Evolutionary conservation across 2,113 vertebrate genomes (phyloP), one percentile per base, ranked within the genome.

Genomic region (Tachysurus fulvidraco): DNA sequence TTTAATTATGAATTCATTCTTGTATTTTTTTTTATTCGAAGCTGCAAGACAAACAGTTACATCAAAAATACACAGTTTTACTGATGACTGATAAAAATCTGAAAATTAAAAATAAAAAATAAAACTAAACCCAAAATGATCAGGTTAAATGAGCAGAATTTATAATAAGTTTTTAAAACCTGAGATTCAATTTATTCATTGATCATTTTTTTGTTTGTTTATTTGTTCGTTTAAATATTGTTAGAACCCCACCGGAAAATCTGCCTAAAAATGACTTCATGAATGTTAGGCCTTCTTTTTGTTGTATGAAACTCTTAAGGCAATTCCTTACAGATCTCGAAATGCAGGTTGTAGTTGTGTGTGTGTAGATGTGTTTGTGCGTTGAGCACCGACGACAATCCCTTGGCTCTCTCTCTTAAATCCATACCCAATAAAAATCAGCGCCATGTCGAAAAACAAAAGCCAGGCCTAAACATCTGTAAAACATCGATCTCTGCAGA

Each of bases 361-460:
- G 83, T 85, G 57, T 83, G n/a, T 92, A 89, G 19, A 28, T 36
- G 21, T 65, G 76, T 85, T 65, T 65, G 81, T 84, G 62, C 41
- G 86, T 36, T 89, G 87, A 46, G 83, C 93, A 92, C 92, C 90
- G 89, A 76, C 30, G 60, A 89, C 84, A 93, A 93, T 95, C 94
- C 94, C 93, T 91, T 92, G 91, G 93, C 93, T 94, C 90, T 92
- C 92, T 93, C 90, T 52, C 60, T 94, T 93, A 94, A 95, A 95
- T 95, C 94, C 91, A 95, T 95, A 94, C 92, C 94, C 94, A 95
- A 95, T 95, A 95, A 94, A 95, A 95, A 95, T 94, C 94, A 95
- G 92, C 89, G 89, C 92, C 87, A 90, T 93, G 92, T 94, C 86
- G 92, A 94, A 95, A 95, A 95, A 95, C 93, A 94, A 93, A 95